Evolutionary conservation across 2,797 vertebrate species (phyloP).

Genomic region (Hoplostethus atlanticus): DNA sequence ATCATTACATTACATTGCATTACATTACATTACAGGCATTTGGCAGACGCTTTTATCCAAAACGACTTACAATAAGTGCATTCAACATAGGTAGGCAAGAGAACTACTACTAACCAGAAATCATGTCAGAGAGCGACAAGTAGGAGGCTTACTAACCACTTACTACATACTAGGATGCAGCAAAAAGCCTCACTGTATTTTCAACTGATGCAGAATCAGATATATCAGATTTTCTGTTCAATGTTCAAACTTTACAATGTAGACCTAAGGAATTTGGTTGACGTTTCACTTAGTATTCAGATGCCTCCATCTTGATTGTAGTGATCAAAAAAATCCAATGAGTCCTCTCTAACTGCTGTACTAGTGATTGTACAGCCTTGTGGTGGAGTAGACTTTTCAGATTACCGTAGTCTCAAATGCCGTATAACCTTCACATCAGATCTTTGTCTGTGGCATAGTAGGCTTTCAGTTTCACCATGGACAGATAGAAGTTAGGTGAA

Average conservation of each 20-base stretch:
- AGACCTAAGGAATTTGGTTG: neutral
- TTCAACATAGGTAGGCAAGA: too few relatives aligned
- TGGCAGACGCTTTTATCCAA: too few relatives aligned
- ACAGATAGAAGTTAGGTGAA: slow-evolving; percentile 45
- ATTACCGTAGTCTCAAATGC: slow-evolving; percentile 51
- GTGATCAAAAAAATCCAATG: slow-evolving; percentile 22
- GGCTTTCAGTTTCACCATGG: slow-evolving; percentile 52
- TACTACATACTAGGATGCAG: slow-evolving; percentile 8
- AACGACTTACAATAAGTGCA: too few relatives aligned
- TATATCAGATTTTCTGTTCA: slow-evolving; percentile 27
- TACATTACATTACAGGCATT: too few relatives aligned
- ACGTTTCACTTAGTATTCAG: neutral
- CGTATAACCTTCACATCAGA: slow-evolving; percentile 42
- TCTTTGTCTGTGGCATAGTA: slow-evolving; percentile 49
- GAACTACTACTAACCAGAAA: too few relatives aligned
- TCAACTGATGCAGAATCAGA: slow-evolving; percentile 8
- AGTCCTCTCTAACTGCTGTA: slow-evolving; percentile 16
- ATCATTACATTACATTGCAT: too few relatives aligned
- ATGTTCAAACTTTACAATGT: neutral
- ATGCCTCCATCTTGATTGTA: slow-evolving; percentile 16
- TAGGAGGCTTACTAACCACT: neutral
- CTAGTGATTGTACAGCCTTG: slow-evolving; percentile 10
- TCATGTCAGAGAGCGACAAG: neutral
- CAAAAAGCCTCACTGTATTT: slow-evolving; percentile 13
- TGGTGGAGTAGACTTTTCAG: slow-evolving; percentile 34